A percentile compares a stretch with the other conserved stretches of the same genome.
Evolutionary conservation across 2,797 vertebrate genomes (phyloP).

Genomic region (Myripristis jacobus): DNA sequence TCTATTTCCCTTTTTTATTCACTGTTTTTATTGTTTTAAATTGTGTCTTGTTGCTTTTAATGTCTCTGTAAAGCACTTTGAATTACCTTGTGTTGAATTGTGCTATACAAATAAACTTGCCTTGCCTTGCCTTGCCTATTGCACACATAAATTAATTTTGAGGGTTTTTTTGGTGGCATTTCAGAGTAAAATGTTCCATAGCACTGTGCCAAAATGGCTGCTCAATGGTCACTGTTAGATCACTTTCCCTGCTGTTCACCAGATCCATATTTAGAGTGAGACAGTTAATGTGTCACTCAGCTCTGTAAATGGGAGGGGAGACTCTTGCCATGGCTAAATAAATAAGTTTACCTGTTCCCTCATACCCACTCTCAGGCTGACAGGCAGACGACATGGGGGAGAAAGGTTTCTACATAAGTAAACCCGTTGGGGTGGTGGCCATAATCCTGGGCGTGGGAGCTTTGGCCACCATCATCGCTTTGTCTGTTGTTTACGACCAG

Average conservation of each 20-base stretch:
- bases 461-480: conserved; percentile 86
- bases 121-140: too few relatives aligned
- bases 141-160: not conserved
- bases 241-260: not conserved
- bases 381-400: conserved; percentile 83
- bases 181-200: not conserved
- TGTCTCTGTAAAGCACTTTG: too few relatives aligned
- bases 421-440: conserved; percentile 72
- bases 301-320: conserved; percentile 45
- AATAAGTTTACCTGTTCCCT: conserved; percentile 29
- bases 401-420: conserved; percentile 90
- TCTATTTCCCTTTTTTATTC: too few relatives aligned
- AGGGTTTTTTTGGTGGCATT: too few relatives aligned
- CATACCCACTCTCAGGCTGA: not conserved
- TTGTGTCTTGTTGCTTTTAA: too few relatives aligned
- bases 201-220: not conserved
- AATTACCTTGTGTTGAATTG: too few relatives aligned
- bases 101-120: too few relatives aligned
- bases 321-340: conserved; percentile 37
- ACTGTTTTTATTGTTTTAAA: too few relatives aligned
- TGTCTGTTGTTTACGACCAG: conserved; percentile 88
- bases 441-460: conserved; percentile 79
- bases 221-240: not conserved
- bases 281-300: conserved; percentile 72
- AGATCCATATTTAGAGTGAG: conserved; percentile 21